These are phyloP conservation scores for Eucidaris tribuloides DNA, from an alignment of 35 echinoderm and acorn worm species.

Conservation along the genomic window DNA sequence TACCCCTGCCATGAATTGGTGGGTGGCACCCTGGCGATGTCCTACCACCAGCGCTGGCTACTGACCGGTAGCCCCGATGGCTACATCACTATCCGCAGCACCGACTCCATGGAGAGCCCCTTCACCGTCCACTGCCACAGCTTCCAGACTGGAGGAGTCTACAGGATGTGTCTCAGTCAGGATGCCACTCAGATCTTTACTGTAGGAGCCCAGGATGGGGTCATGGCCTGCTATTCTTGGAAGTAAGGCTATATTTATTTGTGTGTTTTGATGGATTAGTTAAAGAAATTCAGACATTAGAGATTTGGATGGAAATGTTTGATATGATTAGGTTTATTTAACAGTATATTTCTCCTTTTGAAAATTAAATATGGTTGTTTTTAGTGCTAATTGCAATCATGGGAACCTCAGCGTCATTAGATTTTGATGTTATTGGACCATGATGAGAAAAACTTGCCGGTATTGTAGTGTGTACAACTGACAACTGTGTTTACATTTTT, in stretches of 20 bases:
- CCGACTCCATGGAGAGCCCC: slow-evolving; percentile 46
- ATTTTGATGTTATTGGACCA: too few relatives aligned
- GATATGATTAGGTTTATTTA: too few relatives aligned
- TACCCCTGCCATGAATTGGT: slow-evolving; percentile 69
- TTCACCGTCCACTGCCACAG: slow-evolving; percentile 69
- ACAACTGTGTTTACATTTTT: too few relatives aligned
- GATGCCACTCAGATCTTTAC: slow-evolving; percentile 73
- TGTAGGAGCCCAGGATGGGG: slow-evolving; percentile 74
- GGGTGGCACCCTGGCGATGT: slow-evolving; percentile 72
- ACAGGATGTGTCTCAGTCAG: slow-evolving; percentile 56
- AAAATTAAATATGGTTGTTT: too few relatives aligned
- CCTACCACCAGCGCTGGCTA: slow-evolving; percentile 85
- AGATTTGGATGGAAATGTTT: too few relatives aligned
- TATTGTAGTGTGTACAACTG: too few relatives aligned
- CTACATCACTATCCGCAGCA: slow-evolving; percentile 40
- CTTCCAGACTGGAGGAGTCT: slow-evolving; percentile 61
- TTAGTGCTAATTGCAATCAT: too few relatives aligned
- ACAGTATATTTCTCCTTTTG: too few relatives aligned
- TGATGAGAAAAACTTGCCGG: too few relatives aligned
- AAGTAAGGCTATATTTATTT: slow-evolving; percentile 61
- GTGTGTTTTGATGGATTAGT: neutral
- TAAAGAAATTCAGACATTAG: too few relatives aligned
- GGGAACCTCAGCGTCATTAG: too few relatives aligned
- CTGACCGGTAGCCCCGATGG: slow-evolving; percentile 66
- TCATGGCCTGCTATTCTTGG: slow-evolving; percentile 84